Evolutionary conservation across 1,140 invertebrate species (phyloP), one percentile per base, ranked within the genome.

Genomic region (Drosophila insularis): DNA sequence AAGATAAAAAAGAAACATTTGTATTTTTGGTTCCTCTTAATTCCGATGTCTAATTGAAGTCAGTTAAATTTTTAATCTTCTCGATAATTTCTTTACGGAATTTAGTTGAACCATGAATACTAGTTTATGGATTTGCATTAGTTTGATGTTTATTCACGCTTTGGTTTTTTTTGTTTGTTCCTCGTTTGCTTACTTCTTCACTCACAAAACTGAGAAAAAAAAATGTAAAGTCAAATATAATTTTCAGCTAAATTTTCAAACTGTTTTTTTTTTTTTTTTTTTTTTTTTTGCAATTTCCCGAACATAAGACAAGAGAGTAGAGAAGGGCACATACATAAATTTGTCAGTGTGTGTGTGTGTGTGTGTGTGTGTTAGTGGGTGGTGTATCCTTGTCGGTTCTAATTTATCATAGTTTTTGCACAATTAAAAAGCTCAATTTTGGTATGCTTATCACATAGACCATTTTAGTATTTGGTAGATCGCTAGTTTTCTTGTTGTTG

Each of bases 361-460:
- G 17, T 68, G 60, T 55, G 63, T 65, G 54, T 76, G 46, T 53
- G 35, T 13, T 37, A n/a, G 35, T 74, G 32, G 46, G 32, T 35
- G 46, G 27, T 27, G 27, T 27, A 27, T 27, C 27, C 27, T 27
- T 27, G 27, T 27, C 27, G 27, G 43, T 63, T 40, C 39, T 35
- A 54, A 61, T 70, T 68, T 50, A 50, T 50, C 14, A 46, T 46
- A 46, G 59, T 62, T 62, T 71, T 67, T 87, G 81, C 81, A 86
- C 82, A 85, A 87, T 81, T 87, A 81, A 85, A 85, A 86, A 87
- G 82, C 84, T 87, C 84, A 82, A 82, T 73, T 27, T 89, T 74
- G 55, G 55, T 46, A 68, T 72, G 82, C 81, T 86, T 86, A 85
- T 70, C 70, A 78, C 78, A 76, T 82, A 87, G 87, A 87, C 71